Base-by-base conservation (phyloP, 2,888 invertebrate species). In the Cantharis nigra region DNA sequence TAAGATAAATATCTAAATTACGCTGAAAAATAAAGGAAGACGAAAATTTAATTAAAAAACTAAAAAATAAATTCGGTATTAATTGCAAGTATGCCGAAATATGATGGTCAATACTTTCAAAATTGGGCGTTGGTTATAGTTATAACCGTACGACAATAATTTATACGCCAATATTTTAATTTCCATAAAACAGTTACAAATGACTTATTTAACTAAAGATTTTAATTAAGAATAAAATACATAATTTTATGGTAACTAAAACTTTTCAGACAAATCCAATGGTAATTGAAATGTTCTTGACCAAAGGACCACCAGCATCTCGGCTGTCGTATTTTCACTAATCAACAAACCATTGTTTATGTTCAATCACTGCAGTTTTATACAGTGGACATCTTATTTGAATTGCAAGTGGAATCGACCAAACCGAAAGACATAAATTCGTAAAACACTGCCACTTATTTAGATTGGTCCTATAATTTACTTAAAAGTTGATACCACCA, bases 271-370 rank as follows among this genome's bases (percentile, higher is more conserved):
- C 78, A 78, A 78, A 78, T 78, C 71, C 72, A 74, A 16, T 63
- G 49, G 78, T 78, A 78, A 87, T 87, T 87, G 87, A 87, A 87
- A 87, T 87, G 86, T 87, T 67, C 86, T 85, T 82, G 81, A 82
- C 82, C 82, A 82, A 83, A 78, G 86, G 87, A 87, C 87, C 87
- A 87, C 87, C 87, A 81, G 81, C 85, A 83, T 84, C 81, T 82
- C 85, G 85, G 85, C 82, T 81, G 80, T 81, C 83, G 84, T 86
- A 86, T 87, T 87, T 87, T 87, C 85, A 87, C 87, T 87, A 87
- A 87, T 87, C 87, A 87, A 85, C 85, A 80, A n/a, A 83, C 82
- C 87, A 86, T 87, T 87, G 87, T 87, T 87, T 87, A 87, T 86
- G 86, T 84, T 86, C 86, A 85, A 86, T 87, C 86, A 84, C 83